A percentile compares a stretch with the other conserved stretches of the same genome.
Conservation (phyloP, 2,113 vertebrate genomes). For the Entelurus aequoreus region DNA sequence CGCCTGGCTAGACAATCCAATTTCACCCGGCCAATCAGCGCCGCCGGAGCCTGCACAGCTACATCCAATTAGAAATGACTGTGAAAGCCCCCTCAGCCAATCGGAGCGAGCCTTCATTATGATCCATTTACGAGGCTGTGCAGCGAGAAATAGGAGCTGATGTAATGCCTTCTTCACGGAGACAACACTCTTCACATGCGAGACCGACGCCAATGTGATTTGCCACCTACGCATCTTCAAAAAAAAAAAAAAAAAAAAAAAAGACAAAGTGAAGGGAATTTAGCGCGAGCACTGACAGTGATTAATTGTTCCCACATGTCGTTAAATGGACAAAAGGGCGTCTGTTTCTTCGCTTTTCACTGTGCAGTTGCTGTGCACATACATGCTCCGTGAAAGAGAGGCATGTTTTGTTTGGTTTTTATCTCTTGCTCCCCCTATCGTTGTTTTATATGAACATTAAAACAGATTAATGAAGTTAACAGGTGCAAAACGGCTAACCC, state of each 20-base stretch:
- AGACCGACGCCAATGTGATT: constrained; percentile 30
- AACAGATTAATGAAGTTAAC: too few relatives aligned
- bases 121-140: constrained; percentile 8
- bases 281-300: constrained; percentile 83
- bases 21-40: constrained; percentile 46
- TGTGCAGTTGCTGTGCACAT: constrained; percentile 78
- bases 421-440: too few relatives aligned
- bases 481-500: too few relatives aligned
- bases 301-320: constrained; percentile 99
- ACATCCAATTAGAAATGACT: constrained; percentile 34
- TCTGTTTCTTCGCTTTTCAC: constrained; percentile 79
- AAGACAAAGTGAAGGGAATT: constrained; percentile 46
- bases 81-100: constrained; percentile 27
- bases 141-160: background rate
- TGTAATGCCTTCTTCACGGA: background rate
- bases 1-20: constrained; percentile 50
- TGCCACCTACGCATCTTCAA: constrained; percentile 36
- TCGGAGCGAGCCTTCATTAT: constrained; percentile 18
- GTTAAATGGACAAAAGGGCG: constrained; percentile 86
- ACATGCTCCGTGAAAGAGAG: constrained; percentile 21
- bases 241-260: constrained; percentile 51
- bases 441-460: too few relatives aligned
- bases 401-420: constrained; percentile 14
- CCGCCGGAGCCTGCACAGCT: constrained; percentile 6
- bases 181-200: background rate